Evolutionary conservation across 2,797 vertebrate species (phyloP), one percentile per base, ranked within the genome.

Genomic region (Bufotes viridis): DNA sequence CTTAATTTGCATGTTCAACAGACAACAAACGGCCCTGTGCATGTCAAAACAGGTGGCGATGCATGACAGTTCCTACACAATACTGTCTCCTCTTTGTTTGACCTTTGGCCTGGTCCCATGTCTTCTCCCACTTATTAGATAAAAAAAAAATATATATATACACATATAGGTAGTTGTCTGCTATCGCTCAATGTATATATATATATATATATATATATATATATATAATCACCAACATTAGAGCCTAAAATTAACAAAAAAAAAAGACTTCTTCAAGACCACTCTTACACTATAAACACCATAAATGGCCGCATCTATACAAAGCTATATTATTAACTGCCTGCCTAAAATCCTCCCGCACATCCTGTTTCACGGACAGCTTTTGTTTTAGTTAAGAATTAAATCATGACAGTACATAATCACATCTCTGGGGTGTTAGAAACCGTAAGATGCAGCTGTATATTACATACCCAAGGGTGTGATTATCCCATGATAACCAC

Each of bases 11-110:
- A 99, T 99, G 98, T 98, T 97, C 97, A 95, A 99, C 98, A 99
- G 98, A 99, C 98, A 99, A 99, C 98, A 98, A 98, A 98, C 97
- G 97, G 98, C 96, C 96, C 96, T 95, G 96, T 98, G 98, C 98
- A 98, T 99, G 98, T 99, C 98, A 99, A 97, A 98, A 97, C 98
- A 99, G 98, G 98, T 97, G 97, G 97, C 97, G 97, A 97, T 98
- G 98, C 98, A 95, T 99, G 98, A 99, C 98, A 99, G 98, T 97
- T 98, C 94, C 97, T 96, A 97, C 98, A 99, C 97, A 98, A 98
- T 98, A 95, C 98, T 98, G 98, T 98, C 98, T 99, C 98, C 97
- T 98, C 96, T 96, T 96, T 95, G 94, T 91, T 95, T 96, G 97
- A 98, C 97, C 98, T 96, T 95, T 96, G 97, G 97, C 98, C 96